Base-by-base conservation (phyloP, 1,140 invertebrate species). In the Metaphire vulgaris region DNA sequence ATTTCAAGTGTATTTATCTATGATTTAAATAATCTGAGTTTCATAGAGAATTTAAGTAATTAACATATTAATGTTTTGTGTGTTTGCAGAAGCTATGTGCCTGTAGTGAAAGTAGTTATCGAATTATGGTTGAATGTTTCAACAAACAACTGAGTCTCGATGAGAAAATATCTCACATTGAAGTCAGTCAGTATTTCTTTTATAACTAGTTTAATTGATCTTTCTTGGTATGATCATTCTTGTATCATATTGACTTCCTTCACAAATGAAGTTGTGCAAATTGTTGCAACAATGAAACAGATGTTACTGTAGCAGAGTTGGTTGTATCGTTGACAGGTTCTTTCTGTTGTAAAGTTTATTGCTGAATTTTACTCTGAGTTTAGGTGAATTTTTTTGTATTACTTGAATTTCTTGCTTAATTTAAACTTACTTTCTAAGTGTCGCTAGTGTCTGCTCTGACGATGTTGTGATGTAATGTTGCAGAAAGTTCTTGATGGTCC, bases 51-150 rank as follows among this genome's bases (percentile, higher is more conserved):
- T 31, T n/a, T 31, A 77, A 65, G 64, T 21, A 29, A 72, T 33
- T 31, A 2, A 74, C 74, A 41, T 89, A 89, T 82, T 79, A 81
- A 56, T 89, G 89, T 78, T 87, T 89, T 0, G 80, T 83, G 74
- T 81, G 88, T 73, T 81, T 89, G 74, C 86, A 90, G 68, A 81
- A 88, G 41, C 81, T 85, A 2, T 89, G 90, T 83, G 88, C 89
- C 78, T 80, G 84, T 30, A 74, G 83, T 29, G 83, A 90, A 0
- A 88, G 87, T 78, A 90, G 91, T 12, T 95, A 93, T 81, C 92
- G 92, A 88, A 89, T 96, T n/a, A 89, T 90, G 78, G 92, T 96
- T 16, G 93, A 96, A 86, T 91, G 92, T 6, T 96, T 93, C 86
- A 92, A 93, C 83, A 94, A 92, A 82, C 92, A 92, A 86, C 91